Conservation (phyloP, 2,888 invertebrate genomes). For the Thera britannica region DNA sequence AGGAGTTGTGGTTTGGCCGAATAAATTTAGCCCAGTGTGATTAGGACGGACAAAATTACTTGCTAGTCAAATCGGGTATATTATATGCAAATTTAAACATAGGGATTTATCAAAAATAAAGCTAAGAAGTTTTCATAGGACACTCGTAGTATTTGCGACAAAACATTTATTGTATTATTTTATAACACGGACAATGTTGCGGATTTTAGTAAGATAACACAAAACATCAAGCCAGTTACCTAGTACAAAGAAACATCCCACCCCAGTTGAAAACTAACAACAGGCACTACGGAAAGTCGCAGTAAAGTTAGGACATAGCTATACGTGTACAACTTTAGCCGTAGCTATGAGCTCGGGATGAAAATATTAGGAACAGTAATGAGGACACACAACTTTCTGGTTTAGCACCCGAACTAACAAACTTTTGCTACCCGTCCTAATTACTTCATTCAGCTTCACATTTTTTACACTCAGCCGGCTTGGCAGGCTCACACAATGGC, state of each 20-base stretch:
- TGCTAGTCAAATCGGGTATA: not conserved
- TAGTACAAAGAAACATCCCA: constrained; percentile 38
- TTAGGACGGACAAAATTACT: constrained; percentile 6
- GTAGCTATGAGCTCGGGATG: constrained; percentile 46
- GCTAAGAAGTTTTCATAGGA: not conserved
- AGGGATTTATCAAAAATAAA: not conserved
- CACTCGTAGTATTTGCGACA: not conserved
- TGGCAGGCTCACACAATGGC: constrained; percentile 40
- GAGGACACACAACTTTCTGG: constrained; percentile 38
- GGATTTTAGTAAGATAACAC: constrained; percentile 31
- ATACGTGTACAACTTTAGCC: constrained; percentile 30
- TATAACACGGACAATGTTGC: constrained; percentile 18
- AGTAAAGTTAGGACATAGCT: constrained; percentile 52
- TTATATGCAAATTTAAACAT: not conserved
- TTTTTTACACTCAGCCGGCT: constrained; percentile 24
- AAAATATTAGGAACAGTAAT: constrained; percentile 49
- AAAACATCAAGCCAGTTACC: constrained; percentile 41
- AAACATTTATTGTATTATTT: constrained; percentile 8
- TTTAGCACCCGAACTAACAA: constrained; percentile 11
- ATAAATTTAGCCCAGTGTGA: constrained; percentile 20
- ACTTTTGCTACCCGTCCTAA: constrained; percentile 10
- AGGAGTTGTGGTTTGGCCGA: constrained; percentile 12
- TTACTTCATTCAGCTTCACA: constrained; percentile 7
- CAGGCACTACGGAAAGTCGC: constrained; percentile 52
- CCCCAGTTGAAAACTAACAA: constrained; percentile 56